These are phyloP conservation scores for Proisotoma minuta DNA, from an alignment of 2,888 invertebrate species.

Conservation along the genomic window DNA sequence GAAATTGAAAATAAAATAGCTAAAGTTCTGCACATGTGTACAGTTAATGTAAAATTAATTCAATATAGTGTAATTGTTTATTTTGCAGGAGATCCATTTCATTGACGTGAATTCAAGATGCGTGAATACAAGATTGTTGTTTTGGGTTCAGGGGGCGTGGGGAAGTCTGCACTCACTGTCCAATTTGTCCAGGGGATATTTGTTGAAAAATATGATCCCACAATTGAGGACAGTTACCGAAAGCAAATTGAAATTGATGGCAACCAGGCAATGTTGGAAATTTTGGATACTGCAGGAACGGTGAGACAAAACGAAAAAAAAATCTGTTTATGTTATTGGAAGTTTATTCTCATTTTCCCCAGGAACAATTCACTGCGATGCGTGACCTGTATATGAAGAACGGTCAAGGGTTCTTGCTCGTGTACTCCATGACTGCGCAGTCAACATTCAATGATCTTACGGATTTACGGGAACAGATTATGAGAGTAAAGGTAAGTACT, in stretches of 20 bases:
- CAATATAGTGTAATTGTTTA: too few relatives aligned
- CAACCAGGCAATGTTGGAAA: slow-evolving; percentile 99
- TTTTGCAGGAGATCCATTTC: too few relatives aligned
- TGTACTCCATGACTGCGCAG: slow-evolving; percentile 99
- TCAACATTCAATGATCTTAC: slow-evolving; percentile 99
- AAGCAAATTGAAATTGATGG: slow-evolving; percentile 99
- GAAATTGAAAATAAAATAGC: too few relatives aligned
- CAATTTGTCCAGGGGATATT: slow-evolving; percentile 99
- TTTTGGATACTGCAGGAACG: slow-evolving; percentile 98
- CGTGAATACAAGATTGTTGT: slow-evolving; percentile 99
- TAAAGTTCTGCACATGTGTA: too few relatives aligned
- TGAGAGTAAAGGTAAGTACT: slow-evolving; percentile 78
- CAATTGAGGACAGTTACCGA: slow-evolving; percentile 99
- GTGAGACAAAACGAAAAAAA: slow-evolving; percentile 53
- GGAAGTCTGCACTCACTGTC: slow-evolving; percentile 95
- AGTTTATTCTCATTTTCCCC: slow-evolving; percentile 41
- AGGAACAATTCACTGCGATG: slow-evolving; percentile 99
- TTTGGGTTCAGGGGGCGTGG: slow-evolving; percentile 98
- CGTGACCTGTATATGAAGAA: slow-evolving; percentile 99
- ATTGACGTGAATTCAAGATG: slow-evolving; percentile 66
- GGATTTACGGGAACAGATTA: slow-evolving; percentile 97
- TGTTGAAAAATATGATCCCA: slow-evolving; percentile 99
- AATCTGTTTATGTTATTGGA: neutral
- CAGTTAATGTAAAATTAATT: too few relatives aligned
- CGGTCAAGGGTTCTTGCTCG: slow-evolving; percentile 98